Percentiles rank a stretch among this genome's conserved stretches.
Conservation (phyloP, 2,113 vertebrate species). For the Hippocampus zosterae region DNA sequence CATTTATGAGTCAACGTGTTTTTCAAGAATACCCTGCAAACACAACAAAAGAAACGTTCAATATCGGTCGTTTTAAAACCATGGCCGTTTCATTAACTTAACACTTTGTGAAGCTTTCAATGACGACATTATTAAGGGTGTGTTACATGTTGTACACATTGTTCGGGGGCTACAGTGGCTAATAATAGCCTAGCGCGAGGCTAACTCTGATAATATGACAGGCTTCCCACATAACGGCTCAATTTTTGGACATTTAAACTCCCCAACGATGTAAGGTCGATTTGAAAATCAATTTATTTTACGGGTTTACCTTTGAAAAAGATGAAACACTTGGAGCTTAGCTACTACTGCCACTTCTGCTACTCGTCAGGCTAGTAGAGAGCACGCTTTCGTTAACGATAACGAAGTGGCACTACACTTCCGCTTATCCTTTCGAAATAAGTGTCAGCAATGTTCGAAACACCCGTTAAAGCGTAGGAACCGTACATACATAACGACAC, state of each 20-base stretch:
- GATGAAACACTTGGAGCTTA: constrained; percentile 8
- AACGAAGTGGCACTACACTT: not conserved
- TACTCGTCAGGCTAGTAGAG: constrained; percentile 6
- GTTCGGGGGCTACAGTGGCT: constrained; percentile 30
- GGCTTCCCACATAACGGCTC: not conserved
- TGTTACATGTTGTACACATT: not conserved
- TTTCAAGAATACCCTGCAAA: not conserved
- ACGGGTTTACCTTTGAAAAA: constrained; percentile 36
- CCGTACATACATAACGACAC: not conserved
- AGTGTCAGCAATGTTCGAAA: not conserved
- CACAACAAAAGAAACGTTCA: not conserved
- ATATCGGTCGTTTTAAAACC: not conserved
- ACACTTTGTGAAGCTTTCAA: not conserved
- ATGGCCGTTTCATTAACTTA: not conserved
- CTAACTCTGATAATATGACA: not conserved
- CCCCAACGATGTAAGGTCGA: no score
- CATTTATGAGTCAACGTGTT: not conserved
- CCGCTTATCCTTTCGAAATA: constrained; percentile 33
- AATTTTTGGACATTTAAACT: not conserved
- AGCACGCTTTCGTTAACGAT: not conserved
- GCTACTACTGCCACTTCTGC: not conserved
- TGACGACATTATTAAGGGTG: not conserved
- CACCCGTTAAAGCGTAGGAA: not conserved
- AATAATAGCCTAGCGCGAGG: constrained; percentile 30
- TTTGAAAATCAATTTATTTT: not conserved